Evolutionary conservation across 2,113 vertebrate species (phyloP), one percentile per base, ranked within the genome.

Genomic region (Deroptyus accipitrinus): DNA sequence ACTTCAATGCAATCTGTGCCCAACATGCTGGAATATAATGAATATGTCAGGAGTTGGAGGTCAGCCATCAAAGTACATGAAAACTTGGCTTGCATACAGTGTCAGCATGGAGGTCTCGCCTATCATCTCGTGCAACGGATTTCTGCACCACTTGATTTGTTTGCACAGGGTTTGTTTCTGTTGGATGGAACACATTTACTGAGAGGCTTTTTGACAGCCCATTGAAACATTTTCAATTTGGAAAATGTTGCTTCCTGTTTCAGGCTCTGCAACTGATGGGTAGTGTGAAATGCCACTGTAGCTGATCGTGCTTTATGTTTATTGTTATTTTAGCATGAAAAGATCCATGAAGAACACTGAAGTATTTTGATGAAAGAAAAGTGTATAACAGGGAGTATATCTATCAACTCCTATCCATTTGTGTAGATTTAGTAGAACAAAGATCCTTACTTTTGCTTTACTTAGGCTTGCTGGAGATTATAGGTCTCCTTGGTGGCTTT

Each of bases 11-110:
- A 97, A 98, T 98, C 98, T 98, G 98, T 59, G 51, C 97, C 97
- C 97, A 97, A 98, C 98, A 98, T 98, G 97, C 98, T 98, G 98
- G 97, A 98, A 98, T 98, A 98, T 98, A 98, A 98, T 98, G 98
- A 98, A 98, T 98, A 98, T 98, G 98, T 98, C 98, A 98, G 98
- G 96, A 98, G 94, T 97, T 98, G 98, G 98, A 98, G 98, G 98
- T 98, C 98, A 98, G 98, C 98, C 98, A 98, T 98, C 98, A 97
- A 97, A 98, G 97, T 98, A 98, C 98, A 98, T 97, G 98, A 98
- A 98, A 98, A 98, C 97, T 98, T 98, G 98, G 98, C 98, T 97
- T 92, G 97, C 97, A 88, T 96, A 96, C 97, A 97, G 97, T 98
- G 97, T 98, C 97, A 98, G 98, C 96, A 96, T 96, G 97, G 97